Base-by-base conservation (phyloP, 1,140 invertebrate species). In the Bactericera cockerelli region DNA sequence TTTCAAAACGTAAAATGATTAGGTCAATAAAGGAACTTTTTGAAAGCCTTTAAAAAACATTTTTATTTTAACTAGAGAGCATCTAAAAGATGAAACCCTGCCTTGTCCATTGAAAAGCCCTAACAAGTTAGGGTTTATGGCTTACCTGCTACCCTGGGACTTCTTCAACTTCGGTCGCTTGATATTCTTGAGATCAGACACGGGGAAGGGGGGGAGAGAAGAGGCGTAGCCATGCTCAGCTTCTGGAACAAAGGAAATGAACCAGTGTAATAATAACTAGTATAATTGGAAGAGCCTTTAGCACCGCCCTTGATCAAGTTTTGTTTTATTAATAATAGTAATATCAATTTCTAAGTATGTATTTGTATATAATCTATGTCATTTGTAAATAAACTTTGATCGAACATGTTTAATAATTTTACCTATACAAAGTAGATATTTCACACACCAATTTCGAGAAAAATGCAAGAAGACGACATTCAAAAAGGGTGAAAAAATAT, bases 191-290 rank as follows among this genome's bases (percentile, higher is more conserved):
- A 78, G 79, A 76, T 81, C 84, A 75, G 83, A 80, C 21, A 56
- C 61, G 3, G 58, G 55, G 26, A 63, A 55, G 64, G 82, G 85
- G 64, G 86, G 86, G 72, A 86, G 76, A 68, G 83, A 84, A 66
- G 84, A 87, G 69, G 88, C 88, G 76, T 90, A 90, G 70, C 87
- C 88, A 82, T 91, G 88, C 77, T 90, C 88, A 68, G 86, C 86
- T 78, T 89, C 87, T 89, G 80, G 68, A 81, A 81, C 72, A 72
- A 59, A 75, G 67, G 73, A 73, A 67, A 74, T 72, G 73, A 59
- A 59, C 21, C 16, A 36, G 10, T 36, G 16, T 16, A 11, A 36
- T 36, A 36, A 16, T 11, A 11, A 11, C 16, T 16, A 36, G 10
- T 36, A 10, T 36, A 11, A 36, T 36, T 11, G 16, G n/a, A 49